Base-by-base conservation (phyloP, 2,888 invertebrate genomes). In the Gisinianus flammeolus region DNA sequence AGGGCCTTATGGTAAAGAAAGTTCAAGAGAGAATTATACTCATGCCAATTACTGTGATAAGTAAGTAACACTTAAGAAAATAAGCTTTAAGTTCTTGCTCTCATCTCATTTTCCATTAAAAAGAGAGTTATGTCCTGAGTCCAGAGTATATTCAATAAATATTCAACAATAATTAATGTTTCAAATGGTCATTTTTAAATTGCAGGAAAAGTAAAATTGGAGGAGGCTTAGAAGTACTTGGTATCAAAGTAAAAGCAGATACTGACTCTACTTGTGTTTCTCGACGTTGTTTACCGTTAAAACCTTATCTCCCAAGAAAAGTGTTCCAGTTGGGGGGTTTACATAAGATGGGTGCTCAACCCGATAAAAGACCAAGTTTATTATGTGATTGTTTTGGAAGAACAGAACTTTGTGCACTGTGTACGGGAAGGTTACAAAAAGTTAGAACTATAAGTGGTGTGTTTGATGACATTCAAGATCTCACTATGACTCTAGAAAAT, bases 281-380 rank as follows among this genome's bases (percentile, higher is more conserved):
- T 52, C 77, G 81, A 64, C 68, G 83, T 62, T 83, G 83, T 54
- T 73, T 79, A 52, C 80, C 81, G 31, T 77, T 80, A n/a, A 77
- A 78, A 68, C 81, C 81, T 12, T 80, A 79, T 54, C 76, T 77
- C 58, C 81, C 77, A 56, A 70, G 83, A 70, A 83, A 83, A 79
- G 79, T 83, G 30, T 81, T 81, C 76, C 83, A 81, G 68, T 76
- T 83, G 2, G 83, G 83, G 28, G 83, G 83, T 66, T 79, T 83
- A 30, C 83, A 83, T 44, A 81, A 81, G 54, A 81, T 83, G 52
- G 80, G 76, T 30, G 72, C 77, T 33, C 78, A 79, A 24, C 54
- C 80, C 2, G 19, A 28, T 8, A 62, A 76, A 31, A 71, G 75
- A n/a, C 80, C 81, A 16, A 78, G 81, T 19, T 58, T 81, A 35